phyloP scores from a whole-genome alignment of 2,797 vertebrate genomes.

The Squalus acanthias region DNA sequence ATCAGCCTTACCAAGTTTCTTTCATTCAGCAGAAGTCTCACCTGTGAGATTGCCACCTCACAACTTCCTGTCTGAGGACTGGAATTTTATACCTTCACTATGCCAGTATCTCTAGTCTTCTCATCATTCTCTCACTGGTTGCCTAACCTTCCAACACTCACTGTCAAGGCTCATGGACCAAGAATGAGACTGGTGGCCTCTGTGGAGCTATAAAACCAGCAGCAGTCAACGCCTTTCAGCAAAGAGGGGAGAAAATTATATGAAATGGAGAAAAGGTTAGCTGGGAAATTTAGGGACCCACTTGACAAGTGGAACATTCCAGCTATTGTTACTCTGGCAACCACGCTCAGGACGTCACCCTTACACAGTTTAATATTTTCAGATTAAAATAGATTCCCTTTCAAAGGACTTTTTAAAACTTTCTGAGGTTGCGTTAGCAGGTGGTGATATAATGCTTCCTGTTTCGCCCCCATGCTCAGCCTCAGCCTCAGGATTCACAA shows the following conservation, averaged over 20 bases:
- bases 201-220: background rate
- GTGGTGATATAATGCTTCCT: background rate
- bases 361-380: background rate
- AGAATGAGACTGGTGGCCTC: background rate
- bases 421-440: slow-evolving; percentile 19
- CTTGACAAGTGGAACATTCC: slow-evolving; percentile 13
- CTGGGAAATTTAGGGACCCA: background rate
- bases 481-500: background rate
- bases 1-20: background rate
- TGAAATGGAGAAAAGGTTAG: background rate
- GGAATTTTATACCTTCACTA: background rate
- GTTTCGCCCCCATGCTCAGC: background rate
- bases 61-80: background rate
- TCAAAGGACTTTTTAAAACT: background rate
- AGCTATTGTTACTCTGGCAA: background rate
- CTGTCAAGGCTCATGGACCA: background rate
- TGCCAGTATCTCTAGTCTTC: background rate
- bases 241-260: background rate
- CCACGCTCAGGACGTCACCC: background rate
- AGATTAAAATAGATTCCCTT: background rate
- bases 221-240: background rate
- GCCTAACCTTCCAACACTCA: background rate
- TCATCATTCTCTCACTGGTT: background rate
- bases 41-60: background rate
- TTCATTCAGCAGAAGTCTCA: background rate